Percentiles rank a stretch among this genome's conserved stretches.
These are phyloP conservation scores for Notodonta dromedarius DNA, from an alignment of 2,888 invertebrate species.

Conservation along the genomic window DNA sequence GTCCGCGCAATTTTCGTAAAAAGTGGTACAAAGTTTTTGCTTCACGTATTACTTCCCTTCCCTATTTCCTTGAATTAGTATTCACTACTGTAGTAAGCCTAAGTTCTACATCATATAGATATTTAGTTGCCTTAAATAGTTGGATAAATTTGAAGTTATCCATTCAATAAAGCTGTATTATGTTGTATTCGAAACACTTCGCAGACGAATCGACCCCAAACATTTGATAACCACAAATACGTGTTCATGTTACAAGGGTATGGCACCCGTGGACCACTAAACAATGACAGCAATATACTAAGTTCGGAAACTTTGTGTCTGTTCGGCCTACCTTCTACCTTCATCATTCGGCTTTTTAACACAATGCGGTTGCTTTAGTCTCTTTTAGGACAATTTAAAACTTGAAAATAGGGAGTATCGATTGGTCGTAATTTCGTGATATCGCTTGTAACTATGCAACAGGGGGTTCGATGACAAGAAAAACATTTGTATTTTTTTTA, in stretches of 20 bases:
- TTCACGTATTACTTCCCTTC: no score
- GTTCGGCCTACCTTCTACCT: constrained; percentile 58
- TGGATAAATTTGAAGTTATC: no score
- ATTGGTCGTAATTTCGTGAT: no score
- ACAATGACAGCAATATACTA: constrained; percentile 69
- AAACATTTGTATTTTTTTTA: no score
- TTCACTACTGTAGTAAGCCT: no score
- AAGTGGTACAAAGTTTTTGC: no score
- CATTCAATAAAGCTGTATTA: not conserved
- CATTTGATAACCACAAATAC: constrained; percentile 66
- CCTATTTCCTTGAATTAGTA: no score
- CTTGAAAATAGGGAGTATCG: not conserved
- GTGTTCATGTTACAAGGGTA: constrained; percentile 64
- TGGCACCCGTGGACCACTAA: constrained; percentile 51
- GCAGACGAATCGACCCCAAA: constrained; percentile 51
- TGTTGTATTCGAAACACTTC: constrained; percentile 42
- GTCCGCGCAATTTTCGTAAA: no score
- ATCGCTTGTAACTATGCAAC: no score
- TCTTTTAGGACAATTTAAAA: constrained; percentile 16
- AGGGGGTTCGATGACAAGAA: no score
- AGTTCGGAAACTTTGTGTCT: constrained; percentile 62
- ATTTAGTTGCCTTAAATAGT: no score
- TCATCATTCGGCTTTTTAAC: constrained; percentile 53
- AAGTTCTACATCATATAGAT: no score
- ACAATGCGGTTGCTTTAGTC: constrained; percentile 37